Base-by-base conservation (phyloP, 2,888 invertebrate species). In the Tachina grossa region DNA sequence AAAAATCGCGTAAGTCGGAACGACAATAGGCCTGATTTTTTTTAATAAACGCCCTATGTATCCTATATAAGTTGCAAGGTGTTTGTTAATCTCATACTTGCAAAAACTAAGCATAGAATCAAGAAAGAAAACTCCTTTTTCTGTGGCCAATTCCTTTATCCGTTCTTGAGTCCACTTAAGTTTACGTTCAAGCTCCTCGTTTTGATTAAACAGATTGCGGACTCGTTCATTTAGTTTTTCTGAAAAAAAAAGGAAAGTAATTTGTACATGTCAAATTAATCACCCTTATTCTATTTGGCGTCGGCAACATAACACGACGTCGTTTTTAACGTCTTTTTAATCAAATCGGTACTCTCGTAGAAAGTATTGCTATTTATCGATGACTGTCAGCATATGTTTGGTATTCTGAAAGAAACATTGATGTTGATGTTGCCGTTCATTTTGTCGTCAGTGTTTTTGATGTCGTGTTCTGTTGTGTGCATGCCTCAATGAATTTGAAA, bases 81-180 rank as follows among this genome's bases (percentile, higher is more conserved):
- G 59, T 61, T 82, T 74, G 81, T 31, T 80, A 75, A 85, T 83
- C 85, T 89, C 91, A 90, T 92, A 93, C 93, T 92, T 92, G 92
- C 93, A 92, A 88, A 91, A 92, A 87, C 89, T 89, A 77, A 93
- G 83, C 91, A 93, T 92, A 3, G 92, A 92, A 87, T 92, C 92
- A 49, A 93, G 87, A 92, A 92, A 93, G 45, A 89, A 88, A 16
- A 92, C 90, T 0, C 90, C 91, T 66, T 92, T 91, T n/a, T 90
- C 88, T 59, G 87, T 89, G 31, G 91, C 90, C 82, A 92, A 53
- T 13, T 91, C 89, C 8, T 90, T 88, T 11, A 93, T 85, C 11
- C 90, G 90, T 16, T 90, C 89, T 84, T 93, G 90, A 0, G 91
- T 90, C 68, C 89, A 81, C 55, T 88, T 88, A 0, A 93, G 85